Evolutionary conservation across 2,797 vertebrate genomes (phyloP).

Genomic region (Scarus forsteni): DNA sequence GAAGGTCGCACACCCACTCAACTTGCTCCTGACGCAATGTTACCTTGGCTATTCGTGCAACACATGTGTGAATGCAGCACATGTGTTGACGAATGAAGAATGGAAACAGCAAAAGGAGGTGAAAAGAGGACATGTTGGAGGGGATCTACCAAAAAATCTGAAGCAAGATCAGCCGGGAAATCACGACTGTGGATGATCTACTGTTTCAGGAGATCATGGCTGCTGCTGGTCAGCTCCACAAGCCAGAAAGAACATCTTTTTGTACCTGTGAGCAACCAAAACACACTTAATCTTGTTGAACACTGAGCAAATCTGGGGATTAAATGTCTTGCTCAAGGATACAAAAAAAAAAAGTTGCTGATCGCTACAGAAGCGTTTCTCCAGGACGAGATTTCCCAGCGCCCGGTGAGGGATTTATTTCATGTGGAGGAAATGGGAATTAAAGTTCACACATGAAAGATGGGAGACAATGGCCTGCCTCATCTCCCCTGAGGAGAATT

Average conservation of each 20-base stretch:
- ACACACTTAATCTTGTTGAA: conserved; percentile 43
- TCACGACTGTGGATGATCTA: not conserved
- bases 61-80: not conserved
- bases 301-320: conserved; percentile 45
- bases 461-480: conserved; percentile 50
- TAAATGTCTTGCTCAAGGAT: conserved; percentile 60
- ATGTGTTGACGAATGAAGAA: conserved; percentile 9
- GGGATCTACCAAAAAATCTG: not conserved
- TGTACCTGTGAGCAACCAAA: conserved; percentile 17
- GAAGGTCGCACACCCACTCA: conserved; percentile 1
- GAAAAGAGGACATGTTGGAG: not conserved
- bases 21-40: not conserved
- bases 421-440: conserved; percentile 47
- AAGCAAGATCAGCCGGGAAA: not conserved
- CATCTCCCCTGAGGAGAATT: conserved; percentile 38
- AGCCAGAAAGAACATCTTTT: not conserved
- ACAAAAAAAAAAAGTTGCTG: conserved; percentile 36
- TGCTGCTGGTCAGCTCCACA: conserved; percentile 20
- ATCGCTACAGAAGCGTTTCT: conserved; percentile 35
- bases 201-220: not conserved
- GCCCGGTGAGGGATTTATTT: conserved; percentile 39
- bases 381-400: conserved; percentile 15
- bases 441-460: conserved; percentile 52
- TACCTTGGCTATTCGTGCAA: not conserved
- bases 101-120: not conserved